phyloP scores from a whole-genome alignment of 2,888 invertebrate species.

The Piscicola geometra region DNA sequence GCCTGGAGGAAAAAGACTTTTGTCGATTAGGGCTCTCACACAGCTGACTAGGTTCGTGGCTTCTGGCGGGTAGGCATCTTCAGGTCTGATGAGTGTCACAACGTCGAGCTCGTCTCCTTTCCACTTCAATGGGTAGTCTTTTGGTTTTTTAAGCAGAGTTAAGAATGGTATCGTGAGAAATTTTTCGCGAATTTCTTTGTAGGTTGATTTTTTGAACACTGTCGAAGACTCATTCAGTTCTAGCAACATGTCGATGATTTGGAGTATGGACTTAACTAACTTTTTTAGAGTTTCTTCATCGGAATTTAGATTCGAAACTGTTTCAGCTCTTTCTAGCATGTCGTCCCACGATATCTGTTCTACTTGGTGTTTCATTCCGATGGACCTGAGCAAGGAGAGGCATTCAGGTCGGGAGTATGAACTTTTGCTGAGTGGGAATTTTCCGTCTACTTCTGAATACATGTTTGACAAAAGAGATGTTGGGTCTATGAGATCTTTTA shows the following conservation, averaged over 20 bases:
- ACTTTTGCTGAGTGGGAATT: constrained; percentile 44
- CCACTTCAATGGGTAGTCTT: constrained; percentile 41
- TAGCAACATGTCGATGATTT: constrained; percentile 6
- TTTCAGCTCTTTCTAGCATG: constrained; percentile 40
- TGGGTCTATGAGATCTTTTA: constrained; percentile 46
- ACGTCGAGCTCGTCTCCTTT: constrained; percentile 32
- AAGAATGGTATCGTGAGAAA: constrained; percentile 37
- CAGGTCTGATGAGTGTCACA: constrained; percentile 35
- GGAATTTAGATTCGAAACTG: constrained; percentile 22
- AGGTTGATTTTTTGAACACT: constrained; percentile 5
- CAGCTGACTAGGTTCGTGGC: constrained; percentile 39
- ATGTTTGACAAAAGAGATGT: constrained; percentile 41
- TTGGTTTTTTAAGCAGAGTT: constrained; percentile 40
- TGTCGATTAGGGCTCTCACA: constrained; percentile 39
- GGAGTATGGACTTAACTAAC: constrained; percentile 26
- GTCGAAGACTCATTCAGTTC: constrained; percentile 20
- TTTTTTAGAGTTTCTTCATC: constrained; percentile 17
- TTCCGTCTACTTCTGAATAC: constrained; percentile 44
- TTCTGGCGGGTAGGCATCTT: constrained; percentile 38
- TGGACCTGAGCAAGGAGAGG: constrained; percentile 35
- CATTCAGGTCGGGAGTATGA: constrained; percentile 34
- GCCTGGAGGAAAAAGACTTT: constrained; percentile 38
- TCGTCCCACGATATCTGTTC: constrained; percentile 42
- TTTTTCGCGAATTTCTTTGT: constrained; percentile 23
- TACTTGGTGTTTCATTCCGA: constrained; percentile 40